Base-by-base conservation (phyloP, 2,888 invertebrate genomes). In the Phyllotreta cruciferae region DNA sequence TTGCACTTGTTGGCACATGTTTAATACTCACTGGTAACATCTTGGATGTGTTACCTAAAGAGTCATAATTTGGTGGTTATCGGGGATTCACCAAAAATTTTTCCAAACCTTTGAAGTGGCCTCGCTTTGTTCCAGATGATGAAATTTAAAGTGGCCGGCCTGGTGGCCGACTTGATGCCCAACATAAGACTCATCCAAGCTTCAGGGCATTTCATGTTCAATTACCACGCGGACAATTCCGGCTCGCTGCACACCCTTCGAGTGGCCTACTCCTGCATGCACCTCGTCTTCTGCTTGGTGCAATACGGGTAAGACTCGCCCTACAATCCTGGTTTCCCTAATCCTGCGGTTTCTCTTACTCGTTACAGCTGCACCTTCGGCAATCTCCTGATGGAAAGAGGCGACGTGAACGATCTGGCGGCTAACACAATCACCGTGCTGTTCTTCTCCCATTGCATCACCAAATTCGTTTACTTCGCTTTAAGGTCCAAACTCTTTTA, bases 161-260 rank as follows among this genome's bases (percentile, higher is more conserved):
- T 93, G 55, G 92, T 93, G 83, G 88, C 91, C 78, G 93, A 93
- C 79, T 83, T 93, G 74, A 88, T 92, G 89, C 92, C 93, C 45
- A 92, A 92, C 76, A 91, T 94, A 74, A 86, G 87, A 72, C 78
- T 92, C 66, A 92, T 93, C 89, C 89, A 91, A 79, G 82, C 85
- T 36, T 85, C 87, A 3, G 93, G 93, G 3, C 90, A 93, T 75
- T 93, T 91, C 74, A 84, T 93, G 77, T 89, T 92, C 77, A 91
- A 90, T 76, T 93, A 91, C 74, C 86, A 90, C 66, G 84, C 85
- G 14, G 89, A 89, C 82, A 82, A 82, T 72, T 77, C 75, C 10
- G 79, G 80, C 76, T 83, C 87, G 0, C 72, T 83, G 24, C 83
- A 89, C 7, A 72, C 77, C 6, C 77, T 89, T 0, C 84, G 89